These are phyloP conservation scores for Eupristina koningsbergeri DNA, from an alignment of 1,140 invertebrate species.

Conservation along the genomic window DNA sequence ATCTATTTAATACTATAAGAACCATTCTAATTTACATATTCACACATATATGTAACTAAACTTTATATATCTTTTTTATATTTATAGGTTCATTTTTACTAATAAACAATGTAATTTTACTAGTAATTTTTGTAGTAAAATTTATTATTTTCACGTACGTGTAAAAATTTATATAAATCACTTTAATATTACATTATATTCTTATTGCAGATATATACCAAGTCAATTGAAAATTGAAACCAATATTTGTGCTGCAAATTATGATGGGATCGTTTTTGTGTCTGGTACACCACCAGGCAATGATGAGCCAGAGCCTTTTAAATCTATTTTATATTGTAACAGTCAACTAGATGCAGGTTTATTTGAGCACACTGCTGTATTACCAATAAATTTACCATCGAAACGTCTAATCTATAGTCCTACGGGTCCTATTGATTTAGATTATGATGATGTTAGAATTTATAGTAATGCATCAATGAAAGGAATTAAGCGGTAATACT, in stretches of 20 bases:
- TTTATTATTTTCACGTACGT: too few relatives aligned
- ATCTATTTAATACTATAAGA: too few relatives aligned
- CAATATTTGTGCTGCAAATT: constrained; percentile 63
- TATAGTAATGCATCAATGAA: constrained; percentile 77
- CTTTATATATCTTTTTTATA: too few relatives aligned
- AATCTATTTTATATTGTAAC: constrained; percentile 64
- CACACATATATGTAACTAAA: too few relatives aligned
- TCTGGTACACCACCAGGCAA: constrained; percentile 64
- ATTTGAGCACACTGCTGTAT: constrained; percentile 70
- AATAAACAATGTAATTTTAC: too few relatives aligned
- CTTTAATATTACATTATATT: not conserved
- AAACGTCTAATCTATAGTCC: constrained; percentile 82
- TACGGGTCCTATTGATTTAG: constrained; percentile 83
- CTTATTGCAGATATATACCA: constrained; percentile 65
- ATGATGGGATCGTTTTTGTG: constrained; percentile 69
- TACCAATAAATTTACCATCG: constrained; percentile 79
- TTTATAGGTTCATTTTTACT: too few relatives aligned
- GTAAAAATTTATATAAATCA: too few relatives aligned
- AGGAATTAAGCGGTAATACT: constrained; percentile 76
- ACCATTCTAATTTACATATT: too few relatives aligned
- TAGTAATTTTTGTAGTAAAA: too few relatives aligned
- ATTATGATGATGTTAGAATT: constrained; percentile 86
- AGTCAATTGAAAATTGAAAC: constrained; percentile 67
- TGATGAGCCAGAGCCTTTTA: constrained; percentile 69
- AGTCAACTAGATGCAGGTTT: constrained; percentile 66